phyloP scores from a whole-genome alignment of 2,888 invertebrate genomes.

The Cheilosia impressa region DNA sequence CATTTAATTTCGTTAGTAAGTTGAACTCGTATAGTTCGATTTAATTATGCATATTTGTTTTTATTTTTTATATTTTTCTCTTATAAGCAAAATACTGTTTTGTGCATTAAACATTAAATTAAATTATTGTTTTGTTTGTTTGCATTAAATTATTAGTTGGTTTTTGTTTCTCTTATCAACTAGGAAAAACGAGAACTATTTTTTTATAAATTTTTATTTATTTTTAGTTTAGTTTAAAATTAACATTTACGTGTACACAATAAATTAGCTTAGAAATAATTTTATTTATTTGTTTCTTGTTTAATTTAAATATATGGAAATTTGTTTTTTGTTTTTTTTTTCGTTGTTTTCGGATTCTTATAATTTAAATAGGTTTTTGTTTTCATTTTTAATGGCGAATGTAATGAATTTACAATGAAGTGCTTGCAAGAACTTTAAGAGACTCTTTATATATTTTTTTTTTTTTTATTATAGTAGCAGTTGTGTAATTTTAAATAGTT shows the following conservation, averaged over 20 bases:
- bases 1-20: constrained; percentile 61
- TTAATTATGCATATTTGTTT: constrained; percentile 26
- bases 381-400: constrained; percentile 61
- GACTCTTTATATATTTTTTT: constrained; percentile 31
- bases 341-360: constrained; percentile 29
- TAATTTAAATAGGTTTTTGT: constrained; percentile 33
- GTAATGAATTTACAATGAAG: constrained; percentile 70
- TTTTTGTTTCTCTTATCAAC: constrained; percentile 46
- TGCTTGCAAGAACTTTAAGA: constrained; percentile 40
- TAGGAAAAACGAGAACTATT: constrained; percentile 59
- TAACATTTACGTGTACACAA: constrained; percentile 63
- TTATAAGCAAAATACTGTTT: constrained; percentile 76
- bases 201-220: constrained; percentile 18
- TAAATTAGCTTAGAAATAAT: constrained; percentile 68
- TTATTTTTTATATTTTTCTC: constrained; percentile 32
- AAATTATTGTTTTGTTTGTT: constrained; percentile 45
- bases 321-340: constrained; percentile 41
- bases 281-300: constrained; percentile 48
- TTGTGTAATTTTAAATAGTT: constrained; percentile 6
- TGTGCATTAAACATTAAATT: constrained; percentile 71
- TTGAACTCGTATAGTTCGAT: constrained; percentile 26
- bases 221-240: constrained; percentile 33
- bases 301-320: constrained; percentile 60
- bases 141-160: constrained; percentile 54
- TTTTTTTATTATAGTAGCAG: constrained; percentile 13